These are phyloP conservation scores for Nycticebus coucang DNA, from an alignment of 2,113 vertebrate genomes.

Conservation along the genomic window DNA sequence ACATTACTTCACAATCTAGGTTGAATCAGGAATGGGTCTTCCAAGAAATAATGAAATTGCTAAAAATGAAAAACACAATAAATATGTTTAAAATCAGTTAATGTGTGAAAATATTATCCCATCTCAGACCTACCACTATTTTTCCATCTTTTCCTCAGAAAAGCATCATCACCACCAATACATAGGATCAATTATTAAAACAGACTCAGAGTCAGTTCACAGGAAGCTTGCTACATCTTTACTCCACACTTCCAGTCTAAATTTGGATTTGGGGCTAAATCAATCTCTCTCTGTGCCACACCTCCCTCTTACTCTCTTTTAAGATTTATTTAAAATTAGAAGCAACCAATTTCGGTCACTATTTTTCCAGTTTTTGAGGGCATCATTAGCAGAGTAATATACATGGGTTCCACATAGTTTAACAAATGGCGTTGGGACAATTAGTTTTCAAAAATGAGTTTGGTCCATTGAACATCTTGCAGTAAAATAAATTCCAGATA, in stretches of 20 bases:
- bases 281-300: not conserved
- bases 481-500: constrained; percentile 56
- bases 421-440: constrained; percentile 50
- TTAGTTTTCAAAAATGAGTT: constrained; percentile 51
- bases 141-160: not conserved
- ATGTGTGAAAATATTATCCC: not conserved
- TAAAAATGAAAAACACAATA: not conserved
- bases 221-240: not conserved
- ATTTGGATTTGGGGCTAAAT: not conserved
- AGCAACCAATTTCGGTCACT: not conserved
- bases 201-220: not conserved
- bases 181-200: not conserved
- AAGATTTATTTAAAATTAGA: constrained; percentile 42
- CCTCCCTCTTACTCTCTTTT: not conserved
- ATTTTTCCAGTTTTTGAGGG: constrained; percentile 39
- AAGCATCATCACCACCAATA: not conserved
- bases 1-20: not conserved
- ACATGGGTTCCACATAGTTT: constrained; percentile 47
- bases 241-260: not conserved
- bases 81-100: not conserved
- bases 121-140: not conserved
- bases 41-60: not conserved
- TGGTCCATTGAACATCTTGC: constrained; percentile 28
- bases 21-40: not conserved
- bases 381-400: constrained; percentile 40